phyloP scores from a whole-genome alignment of 2,113 vertebrate species.

The Halcyon senegalensis region DNA sequence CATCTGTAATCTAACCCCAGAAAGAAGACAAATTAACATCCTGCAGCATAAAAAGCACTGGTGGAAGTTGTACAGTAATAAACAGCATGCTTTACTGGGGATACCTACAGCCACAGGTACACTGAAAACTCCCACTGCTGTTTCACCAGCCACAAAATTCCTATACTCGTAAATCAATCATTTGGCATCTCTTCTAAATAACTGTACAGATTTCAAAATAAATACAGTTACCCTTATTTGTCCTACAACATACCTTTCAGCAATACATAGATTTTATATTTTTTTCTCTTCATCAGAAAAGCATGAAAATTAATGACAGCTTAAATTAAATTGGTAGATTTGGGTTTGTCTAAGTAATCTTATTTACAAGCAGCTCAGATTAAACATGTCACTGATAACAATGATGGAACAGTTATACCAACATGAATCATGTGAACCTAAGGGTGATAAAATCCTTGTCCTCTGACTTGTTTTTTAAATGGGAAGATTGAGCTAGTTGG shows the following conservation, averaged over 20 bases:
- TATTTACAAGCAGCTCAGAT: neutral
- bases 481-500: neutral
- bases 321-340: neutral
- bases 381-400: neutral
- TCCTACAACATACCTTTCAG: neutral
- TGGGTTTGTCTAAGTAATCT: neutral
- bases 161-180: neutral
- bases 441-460: neutral
- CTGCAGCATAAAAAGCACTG: neutral
- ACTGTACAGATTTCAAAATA: neutral
- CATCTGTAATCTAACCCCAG: neutral
- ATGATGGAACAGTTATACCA: neutral
- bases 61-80: neutral
- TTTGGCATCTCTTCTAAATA: neutral
- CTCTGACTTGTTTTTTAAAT: neutral
- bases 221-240: neutral
- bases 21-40: neutral
- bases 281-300: neutral
- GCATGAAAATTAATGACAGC: neutral
- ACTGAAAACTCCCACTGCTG: neutral
- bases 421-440: neutral
- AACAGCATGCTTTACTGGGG: neutral
- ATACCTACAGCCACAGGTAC: neutral
- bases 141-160: neutral
- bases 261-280: neutral